A percentile compares a stretch with the other conserved stretches of the same genome.
These are phyloP conservation scores for Protonemura montana DNA, from an alignment of 2,888 invertebrate species.

Conservation along the genomic window DNA sequence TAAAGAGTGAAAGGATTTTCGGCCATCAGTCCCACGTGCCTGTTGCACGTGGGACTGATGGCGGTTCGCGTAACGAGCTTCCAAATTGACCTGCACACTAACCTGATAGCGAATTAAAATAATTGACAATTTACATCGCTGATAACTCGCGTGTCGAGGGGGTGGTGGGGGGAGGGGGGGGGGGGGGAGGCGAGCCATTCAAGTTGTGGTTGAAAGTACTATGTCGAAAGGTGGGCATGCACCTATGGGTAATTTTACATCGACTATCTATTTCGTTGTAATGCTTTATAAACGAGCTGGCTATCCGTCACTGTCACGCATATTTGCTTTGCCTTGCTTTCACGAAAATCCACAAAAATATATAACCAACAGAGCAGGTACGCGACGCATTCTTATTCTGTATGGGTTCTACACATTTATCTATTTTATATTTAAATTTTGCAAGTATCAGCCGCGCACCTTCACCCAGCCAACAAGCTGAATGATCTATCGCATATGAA, in stretches of 20 bases:
- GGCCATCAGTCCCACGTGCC: no score
- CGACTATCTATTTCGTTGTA: not conserved
- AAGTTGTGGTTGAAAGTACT: not conserved
- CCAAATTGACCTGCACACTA: not conserved
- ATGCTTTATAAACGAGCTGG: not conserved
- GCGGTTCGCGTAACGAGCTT: not conserved
- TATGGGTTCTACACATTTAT: not conserved
- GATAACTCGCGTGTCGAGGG: not conserved
- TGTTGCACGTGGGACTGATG: not conserved
- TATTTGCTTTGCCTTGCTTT: not conserved
- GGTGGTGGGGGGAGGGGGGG: not conserved
- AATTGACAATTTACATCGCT: not conserved
- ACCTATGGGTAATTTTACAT: not conserved
- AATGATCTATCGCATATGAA: not conserved
- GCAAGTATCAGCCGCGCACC: not conserved
- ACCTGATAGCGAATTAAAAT: not conserved
- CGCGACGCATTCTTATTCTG: not conserved
- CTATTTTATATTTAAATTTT: conserved; percentile 7
- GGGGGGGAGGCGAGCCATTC: not conserved
- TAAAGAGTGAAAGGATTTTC: not conserved
- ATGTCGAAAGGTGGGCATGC: not conserved
- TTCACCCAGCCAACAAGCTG: not conserved
- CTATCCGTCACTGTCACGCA: not conserved
- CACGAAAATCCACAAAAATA: not conserved
- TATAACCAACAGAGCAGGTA: not conserved